These are phyloP conservation scores for Pandemis heparana DNA, from an alignment of 2,888 invertebrate genomes.

Conservation along the genomic window DNA sequence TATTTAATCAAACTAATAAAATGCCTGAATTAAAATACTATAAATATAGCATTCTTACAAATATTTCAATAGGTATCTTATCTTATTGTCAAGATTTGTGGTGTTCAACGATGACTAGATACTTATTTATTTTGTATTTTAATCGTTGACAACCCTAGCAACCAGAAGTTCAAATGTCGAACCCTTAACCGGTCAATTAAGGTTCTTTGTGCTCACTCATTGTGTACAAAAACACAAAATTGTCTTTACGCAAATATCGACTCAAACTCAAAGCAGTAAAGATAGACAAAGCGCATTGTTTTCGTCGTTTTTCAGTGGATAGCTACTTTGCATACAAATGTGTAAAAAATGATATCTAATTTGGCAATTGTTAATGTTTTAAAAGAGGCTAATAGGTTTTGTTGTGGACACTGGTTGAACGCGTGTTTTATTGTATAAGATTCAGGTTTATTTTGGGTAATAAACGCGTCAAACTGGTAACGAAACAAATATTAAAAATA, in stretches of 20 bases:
- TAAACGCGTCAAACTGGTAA: not conserved
- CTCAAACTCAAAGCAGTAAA: not conserved
- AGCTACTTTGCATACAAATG: slow-evolving; percentile 57
- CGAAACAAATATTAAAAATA: not conserved
- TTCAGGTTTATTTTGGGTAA: slow-evolving; percentile 13
- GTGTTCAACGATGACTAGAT: too few species aligned
- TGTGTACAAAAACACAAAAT: not conserved
- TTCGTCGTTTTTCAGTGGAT: not conserved
- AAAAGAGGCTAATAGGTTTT: slow-evolving; percentile 30
- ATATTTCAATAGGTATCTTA: too few species aligned
- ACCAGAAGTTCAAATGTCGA: slow-evolving; percentile 56
- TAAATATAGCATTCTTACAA: too few species aligned
- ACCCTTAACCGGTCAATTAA: slow-evolving; percentile 53
- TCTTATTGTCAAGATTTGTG: too few species aligned
- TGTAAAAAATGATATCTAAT: slow-evolving; percentile 57
- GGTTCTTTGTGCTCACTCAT: slow-evolving; percentile 50
- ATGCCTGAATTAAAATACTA: too few species aligned
- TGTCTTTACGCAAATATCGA: not conserved
- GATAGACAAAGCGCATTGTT: not conserved
- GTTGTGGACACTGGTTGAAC: slow-evolving; percentile 33
- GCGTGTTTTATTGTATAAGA: slow-evolving; percentile 34
- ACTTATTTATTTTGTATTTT: too few species aligned
- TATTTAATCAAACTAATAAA: too few species aligned
- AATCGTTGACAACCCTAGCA: slow-evolving; percentile 49
- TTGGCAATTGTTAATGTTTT: slow-evolving; percentile 51